Conservation (phyloP, 1,140 invertebrate species). For the Drosophila nasuta region DNA sequence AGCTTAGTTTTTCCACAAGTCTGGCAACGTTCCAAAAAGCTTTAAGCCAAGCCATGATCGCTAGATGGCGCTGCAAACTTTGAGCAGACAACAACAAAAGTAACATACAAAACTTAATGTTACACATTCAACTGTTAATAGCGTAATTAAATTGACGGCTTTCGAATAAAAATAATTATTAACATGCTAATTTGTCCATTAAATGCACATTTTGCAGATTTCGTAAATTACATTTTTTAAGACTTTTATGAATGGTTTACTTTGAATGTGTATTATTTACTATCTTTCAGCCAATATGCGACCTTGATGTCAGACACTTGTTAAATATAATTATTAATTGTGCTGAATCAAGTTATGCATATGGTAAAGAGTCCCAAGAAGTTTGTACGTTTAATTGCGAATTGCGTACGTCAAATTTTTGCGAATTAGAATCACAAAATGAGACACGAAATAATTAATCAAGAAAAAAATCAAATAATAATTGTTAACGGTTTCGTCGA, state of each 20-base stretch:
- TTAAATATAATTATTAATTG: not conserved
- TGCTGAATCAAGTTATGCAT: not conserved
- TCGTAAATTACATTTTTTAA: not conserved
- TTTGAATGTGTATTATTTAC: not conserved
- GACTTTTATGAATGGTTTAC: not conserved
- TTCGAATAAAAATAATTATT: slow-evolving; percentile 12
- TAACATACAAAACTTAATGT: slow-evolving; percentile 31
- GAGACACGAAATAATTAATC: slow-evolving; percentile 42
- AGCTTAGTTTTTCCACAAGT: not conserved
- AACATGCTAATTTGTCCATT: slow-evolving; percentile 7
- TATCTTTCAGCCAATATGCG: not conserved
- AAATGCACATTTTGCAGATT: not conserved
- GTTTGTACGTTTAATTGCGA: slow-evolving; percentile 53
- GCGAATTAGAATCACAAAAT: slow-evolving; percentile 5
- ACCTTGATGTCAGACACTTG: not conserved
- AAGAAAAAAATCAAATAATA: slow-evolving; percentile 56
- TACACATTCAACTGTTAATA: slow-evolving; percentile 54
- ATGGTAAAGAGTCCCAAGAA: not conserved
- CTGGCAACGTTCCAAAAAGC: slow-evolving; percentile 43
- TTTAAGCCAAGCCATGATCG: slow-evolving; percentile 38
- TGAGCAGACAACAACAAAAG: not conserved
- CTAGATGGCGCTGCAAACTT: slow-evolving; percentile 51
- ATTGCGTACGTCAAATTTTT: slow-evolving; percentile 2
- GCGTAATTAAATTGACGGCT: slow-evolving; percentile 31
- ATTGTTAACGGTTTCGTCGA: slow-evolving; percentile 70